A percentile compares a stretch with the other conserved stretches of the same genome.
Evolutionary conservation across 2,797 vertebrate species (phyloP).

Genomic region (Hapalemur alaotrensis): DNA sequence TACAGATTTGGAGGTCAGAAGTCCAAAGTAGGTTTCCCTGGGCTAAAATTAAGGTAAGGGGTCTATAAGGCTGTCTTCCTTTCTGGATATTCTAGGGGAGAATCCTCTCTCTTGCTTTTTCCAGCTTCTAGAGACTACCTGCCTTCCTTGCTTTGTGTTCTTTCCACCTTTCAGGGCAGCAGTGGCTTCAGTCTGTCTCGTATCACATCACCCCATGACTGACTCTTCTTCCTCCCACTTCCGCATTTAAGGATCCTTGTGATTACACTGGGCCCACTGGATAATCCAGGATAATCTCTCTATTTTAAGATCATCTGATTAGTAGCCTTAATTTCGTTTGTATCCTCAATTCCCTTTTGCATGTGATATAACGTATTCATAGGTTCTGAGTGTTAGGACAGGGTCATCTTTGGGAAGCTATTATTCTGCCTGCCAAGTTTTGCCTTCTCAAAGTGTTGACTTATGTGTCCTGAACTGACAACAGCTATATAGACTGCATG

Average conservation of each 20-base stretch:
- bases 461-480: background rate
- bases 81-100: background rate
- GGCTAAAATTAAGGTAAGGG: background rate
- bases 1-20: background rate
- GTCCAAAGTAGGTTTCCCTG: background rate
- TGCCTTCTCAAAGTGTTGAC: background rate
- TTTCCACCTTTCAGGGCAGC: background rate
- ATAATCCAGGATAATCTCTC: background rate
- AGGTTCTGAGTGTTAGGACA: background rate
- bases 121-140: background rate
- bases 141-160: background rate
- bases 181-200: background rate
- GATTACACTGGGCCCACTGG: background rate
- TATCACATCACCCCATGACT: background rate
- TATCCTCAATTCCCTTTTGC: background rate
- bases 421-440: background rate
- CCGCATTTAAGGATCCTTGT: background rate
- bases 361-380: background rate
- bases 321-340: constrained; percentile 3
- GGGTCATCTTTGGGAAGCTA: background rate
- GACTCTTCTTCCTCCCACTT: background rate
- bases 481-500: background rate
- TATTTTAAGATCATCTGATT: background rate
- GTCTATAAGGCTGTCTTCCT: background rate
- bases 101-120: background rate